Percentiles rank a stretch among this genome's conserved stretches.
Conservation (phyloP, 2,888 invertebrate species). For the Isoperla grammatica region DNA sequence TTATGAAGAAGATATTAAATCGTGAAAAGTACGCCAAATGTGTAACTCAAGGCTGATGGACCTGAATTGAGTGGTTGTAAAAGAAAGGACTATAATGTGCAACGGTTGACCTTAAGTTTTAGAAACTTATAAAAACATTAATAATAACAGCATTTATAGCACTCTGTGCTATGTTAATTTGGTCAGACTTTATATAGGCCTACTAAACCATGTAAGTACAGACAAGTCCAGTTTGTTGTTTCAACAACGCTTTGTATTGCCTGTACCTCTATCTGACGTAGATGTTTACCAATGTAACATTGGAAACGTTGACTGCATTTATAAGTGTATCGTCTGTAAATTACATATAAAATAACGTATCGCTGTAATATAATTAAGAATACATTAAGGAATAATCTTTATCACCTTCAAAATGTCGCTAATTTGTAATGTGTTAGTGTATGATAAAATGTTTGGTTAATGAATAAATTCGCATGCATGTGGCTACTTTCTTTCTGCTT, state of each 20-base stretch:
- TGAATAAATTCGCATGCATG: constrained; percentile 31
- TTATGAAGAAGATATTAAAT: no score
- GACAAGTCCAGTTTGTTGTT: no score
- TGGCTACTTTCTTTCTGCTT: constrained; percentile 22
- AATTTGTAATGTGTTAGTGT: constrained; percentile 15
- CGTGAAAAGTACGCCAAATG: no score
- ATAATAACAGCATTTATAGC: constrained; percentile 16
- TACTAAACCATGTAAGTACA: neutral
- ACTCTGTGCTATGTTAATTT: neutral
- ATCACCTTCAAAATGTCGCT: neutral
- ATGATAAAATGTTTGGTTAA: constrained; percentile 8
- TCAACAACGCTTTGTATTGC: neutral
- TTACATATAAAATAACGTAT: constrained; percentile 13
- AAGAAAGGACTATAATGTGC: no score
- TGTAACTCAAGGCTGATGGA: no score
- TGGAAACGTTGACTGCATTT: neutral
- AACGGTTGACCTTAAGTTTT: neutral
- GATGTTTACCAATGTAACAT: constrained; percentile 26
- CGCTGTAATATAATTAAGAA: constrained; percentile 24
- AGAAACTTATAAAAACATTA: constrained; percentile 13
- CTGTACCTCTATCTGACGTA: neutral
- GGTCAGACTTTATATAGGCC: neutral
- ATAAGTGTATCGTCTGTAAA: neutral
- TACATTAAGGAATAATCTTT: neutral
- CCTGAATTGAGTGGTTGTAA: no score